Base-by-base conservation (phyloP, 2,888 invertebrate species). In the Cepaea hortensis region DNA sequence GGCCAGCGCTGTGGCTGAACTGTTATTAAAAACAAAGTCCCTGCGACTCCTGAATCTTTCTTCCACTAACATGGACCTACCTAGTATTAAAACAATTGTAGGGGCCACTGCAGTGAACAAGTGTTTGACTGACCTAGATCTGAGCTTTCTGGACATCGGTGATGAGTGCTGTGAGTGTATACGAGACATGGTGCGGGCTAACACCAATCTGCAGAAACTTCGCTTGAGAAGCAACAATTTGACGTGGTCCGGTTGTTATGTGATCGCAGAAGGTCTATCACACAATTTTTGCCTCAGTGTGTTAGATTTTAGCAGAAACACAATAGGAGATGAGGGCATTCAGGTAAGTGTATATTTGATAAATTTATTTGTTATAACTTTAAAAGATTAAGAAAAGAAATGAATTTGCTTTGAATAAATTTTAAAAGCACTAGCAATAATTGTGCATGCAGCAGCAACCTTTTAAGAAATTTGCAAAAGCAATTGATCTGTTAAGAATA, bases 261-360 rank as follows among this genome's bases (percentile, higher is more conserved):
- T 90, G 46, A 85, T 94, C 1, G 91, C 93, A 73, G 92, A 92
- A 85, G 91, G 93, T 15, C 90, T 94, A 73, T 90, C 89, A 81
- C 89, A 89, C 46, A 93, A 93, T 87, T 90, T 89, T 80, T 88
- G 91, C 3, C 90, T 94, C 0, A 88, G 88, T 6, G 92, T 93
- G 65, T 89, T 94, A 35, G 94, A 94, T 88, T 85, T 94, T 15
- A 94, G 94, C 88, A 89, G 93, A 18, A 94, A 94, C 87, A 90
- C 90, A 46, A 91, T 94, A 15, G 92, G 91, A 3, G 92, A 93
- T 76, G 90, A 90, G 15, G 93, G 93, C 3, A 88, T 92, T 76
- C 91, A 91, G 85, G 90, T 87, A 62, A 23, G 84, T 55, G 35
- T 4, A n/a, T 35, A 20, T 20, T 20, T 6, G 11, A 68, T n/a